These are phyloP conservation scores for Thalpophila matura DNA, from an alignment of 2,888 invertebrate genomes.

Conservation along the genomic window DNA sequence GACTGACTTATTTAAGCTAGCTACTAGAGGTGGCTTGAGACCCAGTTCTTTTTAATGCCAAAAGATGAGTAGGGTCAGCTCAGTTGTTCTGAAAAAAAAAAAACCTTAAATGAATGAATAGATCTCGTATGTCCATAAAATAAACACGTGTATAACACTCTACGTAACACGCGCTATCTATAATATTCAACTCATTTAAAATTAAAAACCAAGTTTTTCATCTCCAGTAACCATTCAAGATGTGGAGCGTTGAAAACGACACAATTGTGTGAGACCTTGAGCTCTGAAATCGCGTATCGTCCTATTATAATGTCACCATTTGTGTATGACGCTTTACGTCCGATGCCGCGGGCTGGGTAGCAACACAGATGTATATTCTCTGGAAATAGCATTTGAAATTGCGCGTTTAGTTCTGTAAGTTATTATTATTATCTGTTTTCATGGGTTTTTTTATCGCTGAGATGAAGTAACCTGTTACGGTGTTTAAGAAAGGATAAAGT, in stretches of 20 bases:
- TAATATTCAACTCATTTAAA: constrained; percentile 33
- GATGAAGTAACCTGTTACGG: too few species aligned
- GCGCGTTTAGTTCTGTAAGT: background rate
- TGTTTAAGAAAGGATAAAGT: too few species aligned
- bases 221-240: constrained; percentile 55
- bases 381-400: constrained; percentile 22
- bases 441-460: too few species aligned
- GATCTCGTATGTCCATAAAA: constrained; percentile 8
- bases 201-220: constrained; percentile 26
- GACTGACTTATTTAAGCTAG: constrained; percentile 15
- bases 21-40: constrained; percentile 7
- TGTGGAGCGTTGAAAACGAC: constrained; percentile 67
- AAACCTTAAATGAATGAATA: constrained; percentile 7
- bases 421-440: too few species aligned
- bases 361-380: constrained; percentile 24
- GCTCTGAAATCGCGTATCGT: constrained; percentile 70
- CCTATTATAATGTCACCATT: constrained; percentile 71
- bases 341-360: constrained; percentile 59
- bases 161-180: constrained; percentile 13
- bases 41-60: constrained; percentile 18
- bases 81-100: background rate
- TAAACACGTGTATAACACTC: constrained; percentile 19
- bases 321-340: constrained; percentile 64
- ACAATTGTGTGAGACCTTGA: constrained; percentile 74
- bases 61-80: constrained; percentile 36